Evolutionary conservation across 2,888 invertebrate species (phyloP).

Genomic region (Papilio protenor): DNA sequence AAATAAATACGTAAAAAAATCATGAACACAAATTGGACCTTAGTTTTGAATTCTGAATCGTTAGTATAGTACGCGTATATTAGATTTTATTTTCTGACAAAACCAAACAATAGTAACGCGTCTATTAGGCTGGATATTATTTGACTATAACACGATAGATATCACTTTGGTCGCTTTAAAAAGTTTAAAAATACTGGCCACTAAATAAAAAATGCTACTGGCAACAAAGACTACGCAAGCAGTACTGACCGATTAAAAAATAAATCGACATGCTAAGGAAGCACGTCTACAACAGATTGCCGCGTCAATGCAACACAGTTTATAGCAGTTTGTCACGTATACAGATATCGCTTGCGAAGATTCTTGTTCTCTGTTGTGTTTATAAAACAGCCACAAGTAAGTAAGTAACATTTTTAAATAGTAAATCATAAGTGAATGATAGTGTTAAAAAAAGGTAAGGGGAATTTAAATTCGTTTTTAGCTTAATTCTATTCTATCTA

Average conservation of each 20-base stretch:
- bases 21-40: neutral
- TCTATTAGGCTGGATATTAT: too few relatives aligned
- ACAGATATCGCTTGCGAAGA: conserved; percentile 40
- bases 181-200: neutral
- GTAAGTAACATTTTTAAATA: neutral
- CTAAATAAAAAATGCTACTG: neutral
- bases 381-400: conserved; percentile 22
- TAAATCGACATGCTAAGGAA: conserved; percentile 27
- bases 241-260: neutral
- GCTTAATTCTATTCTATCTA: too few relatives aligned
- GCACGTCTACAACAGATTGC: conserved; percentile 46
- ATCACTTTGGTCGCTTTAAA: too few relatives aligned
- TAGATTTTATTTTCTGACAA: too few relatives aligned
- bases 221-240: conserved; percentile 10
- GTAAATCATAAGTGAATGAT: too few relatives aligned
- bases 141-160: too few relatives aligned
- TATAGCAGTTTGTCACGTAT: conserved; percentile 53
- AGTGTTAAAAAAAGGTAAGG: too few relatives aligned
- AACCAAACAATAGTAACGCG: too few relatives aligned
- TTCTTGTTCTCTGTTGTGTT: conserved; percentile 29
- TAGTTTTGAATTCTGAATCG: neutral
- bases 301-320: conserved; percentile 47
- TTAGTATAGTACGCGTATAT: too few relatives aligned
- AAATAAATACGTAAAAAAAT: neutral
- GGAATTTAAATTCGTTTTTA: too few relatives aligned